These are phyloP conservation scores for Neuroscelio doddi DNA, from an alignment of 2,888 invertebrate species.

Conservation along the genomic window DNA sequence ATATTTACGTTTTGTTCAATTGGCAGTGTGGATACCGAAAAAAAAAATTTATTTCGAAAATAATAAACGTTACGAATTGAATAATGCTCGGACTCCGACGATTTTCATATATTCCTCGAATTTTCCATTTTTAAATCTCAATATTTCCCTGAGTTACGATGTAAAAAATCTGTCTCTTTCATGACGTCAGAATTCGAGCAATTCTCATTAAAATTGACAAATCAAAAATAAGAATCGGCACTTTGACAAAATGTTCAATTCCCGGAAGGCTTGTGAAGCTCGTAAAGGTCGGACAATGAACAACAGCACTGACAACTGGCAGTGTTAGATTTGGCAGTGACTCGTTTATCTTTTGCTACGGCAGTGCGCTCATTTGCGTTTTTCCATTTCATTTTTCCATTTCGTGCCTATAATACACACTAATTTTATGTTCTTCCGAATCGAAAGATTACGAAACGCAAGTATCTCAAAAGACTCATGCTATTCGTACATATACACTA, in stretches of 20 bases:
- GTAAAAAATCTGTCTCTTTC: no score
- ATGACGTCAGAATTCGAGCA: no score
- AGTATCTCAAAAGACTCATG: slow-evolving; percentile 40
- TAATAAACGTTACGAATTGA: no score
- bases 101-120: no score
- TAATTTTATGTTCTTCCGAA: slow-evolving; percentile 25
- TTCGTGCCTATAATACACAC: neutral
- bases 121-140: no score
- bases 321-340: slow-evolving; percentile 53
- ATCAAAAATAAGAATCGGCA: neutral
- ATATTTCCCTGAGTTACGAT: slow-evolving; percentile 1
- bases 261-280: neutral
- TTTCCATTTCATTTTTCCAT: neutral
- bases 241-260: neutral
- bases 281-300: neutral
- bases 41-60: no score
- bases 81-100: no score
- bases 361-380: neutral
- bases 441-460: slow-evolving; percentile 33
- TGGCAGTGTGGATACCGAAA: no score
- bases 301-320: slow-evolving; percentile 13
- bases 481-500: slow-evolving; percentile 20
- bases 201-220: neutral
- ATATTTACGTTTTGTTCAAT: no score
- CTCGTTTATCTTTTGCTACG: slow-evolving; percentile 27